Conservation (phyloP, 2,888 invertebrate genomes). For the Pedicia rivosa region DNA sequence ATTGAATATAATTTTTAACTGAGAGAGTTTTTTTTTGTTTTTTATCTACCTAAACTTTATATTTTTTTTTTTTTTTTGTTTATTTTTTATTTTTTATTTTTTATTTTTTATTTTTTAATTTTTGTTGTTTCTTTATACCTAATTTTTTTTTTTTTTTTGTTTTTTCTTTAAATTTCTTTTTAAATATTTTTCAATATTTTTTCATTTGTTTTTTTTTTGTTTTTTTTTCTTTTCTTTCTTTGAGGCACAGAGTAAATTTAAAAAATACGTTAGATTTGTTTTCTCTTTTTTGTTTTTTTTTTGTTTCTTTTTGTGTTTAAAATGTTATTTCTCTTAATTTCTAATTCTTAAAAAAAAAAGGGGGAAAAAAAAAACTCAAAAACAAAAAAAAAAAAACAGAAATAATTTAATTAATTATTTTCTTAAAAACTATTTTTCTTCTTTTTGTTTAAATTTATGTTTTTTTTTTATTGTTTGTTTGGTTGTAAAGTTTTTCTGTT, state of each 20-base stretch:
- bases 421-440: neutral
- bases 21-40: too few relatives aligned
- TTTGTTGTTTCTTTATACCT: neutral
- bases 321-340: neutral
- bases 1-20: too few relatives aligned
- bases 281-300: neutral
- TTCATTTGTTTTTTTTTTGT: constrained; percentile 1
- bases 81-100: neutral
- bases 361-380: too few relatives aligned
- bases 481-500: too few relatives aligned
- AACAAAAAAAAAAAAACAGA: too few relatives aligned
- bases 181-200: constrained; percentile 1
- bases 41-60: too few relatives aligned
- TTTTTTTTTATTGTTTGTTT: neutral
- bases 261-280: too few relatives aligned
- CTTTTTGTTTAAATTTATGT: constrained; percentile 1
- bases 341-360: neutral
- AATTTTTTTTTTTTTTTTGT: neutral
- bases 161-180: neutral
- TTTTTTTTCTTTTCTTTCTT: constrained; percentile 1
- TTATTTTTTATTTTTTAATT: neutral
- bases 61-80: neutral
- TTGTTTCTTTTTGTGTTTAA: neutral
- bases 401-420: neutral
- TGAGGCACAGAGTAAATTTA: constrained; percentile 5